A percentile compares a stretch with the other conserved stretches of the same genome.
phyloP scores from a whole-genome alignment of 1,140 invertebrate genomes.

The Drosophila nasuta region DNA sequence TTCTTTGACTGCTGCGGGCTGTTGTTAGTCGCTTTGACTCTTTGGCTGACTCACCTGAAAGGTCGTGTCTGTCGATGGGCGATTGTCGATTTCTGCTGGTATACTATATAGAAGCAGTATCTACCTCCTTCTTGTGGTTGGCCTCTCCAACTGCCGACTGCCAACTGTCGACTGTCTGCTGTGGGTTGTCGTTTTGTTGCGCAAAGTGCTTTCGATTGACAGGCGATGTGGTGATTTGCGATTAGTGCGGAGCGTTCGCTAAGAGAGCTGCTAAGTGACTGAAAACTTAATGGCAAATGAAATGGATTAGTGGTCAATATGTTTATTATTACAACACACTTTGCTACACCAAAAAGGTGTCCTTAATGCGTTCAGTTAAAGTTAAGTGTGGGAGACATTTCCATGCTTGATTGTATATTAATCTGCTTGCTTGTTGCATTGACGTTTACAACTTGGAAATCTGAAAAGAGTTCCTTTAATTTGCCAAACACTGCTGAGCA shows the following conservation, averaged over 20 bases:
- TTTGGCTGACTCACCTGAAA: slow-evolving; percentile 51
- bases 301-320: slow-evolving; percentile 47
- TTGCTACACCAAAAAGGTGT: background rate
- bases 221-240: slow-evolving; percentile 52
- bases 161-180: background rate
- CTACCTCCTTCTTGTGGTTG: slow-evolving; percentile 26
- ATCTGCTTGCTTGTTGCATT: background rate
- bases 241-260: slow-evolving; percentile 18
- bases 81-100: slow-evolving; percentile 33
- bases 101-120: slow-evolving; percentile 1
- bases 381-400: background rate
- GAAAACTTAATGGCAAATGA: slow-evolving; percentile 54
- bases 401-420: background rate
- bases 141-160: background rate
- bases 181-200: background rate
- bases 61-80: slow-evolving; percentile 20
- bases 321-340: slow-evolving; percentile 29
- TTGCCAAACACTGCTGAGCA: slow-evolving; percentile 5
- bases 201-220: slow-evolving; percentile 60
- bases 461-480: background rate
- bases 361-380: background rate
- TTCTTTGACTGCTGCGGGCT: slow-evolving; percentile 50
- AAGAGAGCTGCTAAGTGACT: slow-evolving; percentile 44
- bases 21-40: slow-evolving; percentile 10
- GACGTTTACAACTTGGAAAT: background rate